Evolutionary conservation across 1,140 invertebrate genomes (phyloP).

Genomic region (Geopemphigus sp.): DNA sequence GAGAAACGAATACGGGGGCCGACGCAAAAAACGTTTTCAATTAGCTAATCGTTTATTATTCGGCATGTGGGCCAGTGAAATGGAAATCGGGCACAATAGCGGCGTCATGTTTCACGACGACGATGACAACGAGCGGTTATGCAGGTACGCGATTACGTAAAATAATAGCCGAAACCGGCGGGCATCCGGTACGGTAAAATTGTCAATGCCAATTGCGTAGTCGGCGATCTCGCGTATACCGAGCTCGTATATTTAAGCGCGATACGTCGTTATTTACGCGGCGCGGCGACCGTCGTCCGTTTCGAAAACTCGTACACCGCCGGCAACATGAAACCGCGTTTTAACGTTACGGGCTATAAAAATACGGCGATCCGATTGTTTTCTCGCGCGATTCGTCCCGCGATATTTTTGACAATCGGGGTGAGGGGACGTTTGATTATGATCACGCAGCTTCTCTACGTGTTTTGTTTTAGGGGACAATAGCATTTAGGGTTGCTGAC

Average conservation of each 20-base stretch:
- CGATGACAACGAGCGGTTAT: neutral
- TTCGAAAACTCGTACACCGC: no score
- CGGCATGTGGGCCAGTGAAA: conserved; percentile 40
- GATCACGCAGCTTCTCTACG: neutral
- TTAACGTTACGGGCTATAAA: no score
- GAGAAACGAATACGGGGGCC: neutral
- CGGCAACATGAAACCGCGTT: no score
- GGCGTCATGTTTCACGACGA: neutral
- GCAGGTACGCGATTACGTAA: conserved; percentile 2
- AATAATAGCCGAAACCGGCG: neutral
- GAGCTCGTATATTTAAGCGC: no score
- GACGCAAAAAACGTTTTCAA: neutral
- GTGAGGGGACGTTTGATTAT: neutral
- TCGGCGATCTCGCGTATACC: neutral
- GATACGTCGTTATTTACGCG: no score
- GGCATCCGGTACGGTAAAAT: neutral
- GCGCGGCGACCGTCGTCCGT: no score
- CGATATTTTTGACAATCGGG: no score
- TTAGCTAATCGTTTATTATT: conserved; percentile 1
- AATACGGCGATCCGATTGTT: no score
- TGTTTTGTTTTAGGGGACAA: conserved; percentile 37
- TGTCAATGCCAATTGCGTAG: neutral
- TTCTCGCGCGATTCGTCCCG: no score
- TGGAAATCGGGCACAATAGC: conserved; percentile 9
- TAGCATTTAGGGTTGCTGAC: neutral